These are phyloP conservation scores for Ailuropoda melanoleuca DNA, from an alignment of 2,113 vertebrate species.

Conservation along the genomic window DNA sequence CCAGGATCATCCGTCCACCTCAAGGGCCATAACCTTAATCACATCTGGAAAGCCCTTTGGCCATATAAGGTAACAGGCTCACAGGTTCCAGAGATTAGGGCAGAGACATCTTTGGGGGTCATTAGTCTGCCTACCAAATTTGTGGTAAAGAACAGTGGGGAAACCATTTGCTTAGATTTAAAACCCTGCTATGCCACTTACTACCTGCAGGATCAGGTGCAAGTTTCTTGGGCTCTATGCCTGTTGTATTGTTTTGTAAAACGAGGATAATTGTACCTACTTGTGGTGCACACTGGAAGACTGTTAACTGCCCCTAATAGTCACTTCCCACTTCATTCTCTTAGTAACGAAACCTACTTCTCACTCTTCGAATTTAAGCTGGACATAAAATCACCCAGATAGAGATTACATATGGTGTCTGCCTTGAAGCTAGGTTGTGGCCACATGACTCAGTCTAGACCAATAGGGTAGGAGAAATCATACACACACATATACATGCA, in stretches of 20 bases:
- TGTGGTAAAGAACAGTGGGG: not conserved
- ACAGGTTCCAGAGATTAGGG: not conserved
- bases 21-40: not conserved
- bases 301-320: not conserved
- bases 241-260: not conserved
- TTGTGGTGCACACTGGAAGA: not conserved
- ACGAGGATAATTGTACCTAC: not conserved
- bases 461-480: not conserved
- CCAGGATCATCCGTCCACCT: not conserved
- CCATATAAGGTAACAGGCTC: not conserved
- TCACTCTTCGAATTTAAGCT: not conserved
- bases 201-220: not conserved
- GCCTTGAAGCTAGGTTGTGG: not conserved
- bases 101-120: not conserved
- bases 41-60: not conserved
- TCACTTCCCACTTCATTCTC: not conserved
- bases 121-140: not conserved
- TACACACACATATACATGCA: not conserved
- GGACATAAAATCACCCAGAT: not conserved
- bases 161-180: not conserved
- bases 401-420: not conserved
- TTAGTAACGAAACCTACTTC: not conserved
- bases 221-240: not conserved
- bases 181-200: not conserved
- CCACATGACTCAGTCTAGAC: not conserved